Evolutionary conservation across 2,113 vertebrate species (phyloP).

Genomic region (Urocitellus parryii): DNA sequence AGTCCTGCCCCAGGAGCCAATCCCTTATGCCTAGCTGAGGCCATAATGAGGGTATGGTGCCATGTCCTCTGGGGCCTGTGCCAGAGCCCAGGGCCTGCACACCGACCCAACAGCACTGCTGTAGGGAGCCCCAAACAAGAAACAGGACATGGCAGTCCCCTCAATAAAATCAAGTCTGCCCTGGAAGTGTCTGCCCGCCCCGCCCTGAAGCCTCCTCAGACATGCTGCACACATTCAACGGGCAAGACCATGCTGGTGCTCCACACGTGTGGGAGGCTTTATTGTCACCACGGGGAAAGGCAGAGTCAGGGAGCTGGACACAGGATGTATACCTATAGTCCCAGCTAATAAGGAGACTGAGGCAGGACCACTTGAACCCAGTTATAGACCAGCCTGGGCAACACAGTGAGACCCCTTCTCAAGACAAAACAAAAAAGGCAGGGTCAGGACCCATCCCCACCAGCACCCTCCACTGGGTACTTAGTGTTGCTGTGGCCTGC

Average conservation of each 20-base stretch:
- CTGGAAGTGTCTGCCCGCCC: background rate
- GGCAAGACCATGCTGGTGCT: background rate
- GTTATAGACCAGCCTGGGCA: background rate
- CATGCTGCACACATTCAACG: accelerated
- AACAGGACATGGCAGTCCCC: background rate
- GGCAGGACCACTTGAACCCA: background rate
- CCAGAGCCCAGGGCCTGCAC: background rate
- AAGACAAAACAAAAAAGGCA: background rate
- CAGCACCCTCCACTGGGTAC: background rate
- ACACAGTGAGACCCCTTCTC: background rate
- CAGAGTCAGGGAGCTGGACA: background rate
- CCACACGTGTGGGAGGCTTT: slow-evolving; percentile 42
- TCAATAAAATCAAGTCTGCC: background rate
- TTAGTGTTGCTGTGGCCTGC: background rate
- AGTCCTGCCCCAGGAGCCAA: background rate
- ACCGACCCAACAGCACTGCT: background rate
- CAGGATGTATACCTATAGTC: too few relatives aligned
- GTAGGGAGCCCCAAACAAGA: background rate
- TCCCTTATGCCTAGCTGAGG: background rate
- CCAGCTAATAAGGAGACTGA: too few relatives aligned
- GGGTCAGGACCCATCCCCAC: background rate
- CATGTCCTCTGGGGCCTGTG: background rate
- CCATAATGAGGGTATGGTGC: background rate
- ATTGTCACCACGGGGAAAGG: slow-evolving; percentile 58
- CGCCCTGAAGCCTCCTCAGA: background rate